Conservation (phyloP, 2,113 vertebrate species). For the Axis porcinus region DNA sequence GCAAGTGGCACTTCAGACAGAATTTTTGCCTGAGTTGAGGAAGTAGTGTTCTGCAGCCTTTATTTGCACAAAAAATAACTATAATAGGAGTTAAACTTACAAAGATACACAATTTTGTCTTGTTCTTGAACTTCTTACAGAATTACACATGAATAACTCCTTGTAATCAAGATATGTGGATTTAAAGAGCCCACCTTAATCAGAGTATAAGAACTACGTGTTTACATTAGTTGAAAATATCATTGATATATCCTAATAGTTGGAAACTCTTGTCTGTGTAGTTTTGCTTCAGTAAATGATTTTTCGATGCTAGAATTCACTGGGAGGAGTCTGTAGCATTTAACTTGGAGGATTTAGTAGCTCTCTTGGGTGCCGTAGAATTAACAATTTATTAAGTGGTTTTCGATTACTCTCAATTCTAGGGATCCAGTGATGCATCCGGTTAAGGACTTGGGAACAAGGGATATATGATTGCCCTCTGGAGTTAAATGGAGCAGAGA, state of each 20-base stretch:
- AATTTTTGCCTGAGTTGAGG: background rate
- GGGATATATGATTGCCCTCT: background rate
- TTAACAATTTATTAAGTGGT: slow-evolving; percentile 56
- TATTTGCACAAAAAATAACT: background rate
- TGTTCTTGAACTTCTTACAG: background rate
- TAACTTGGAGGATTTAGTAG: slow-evolving; percentile 42
- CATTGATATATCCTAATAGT: background rate
- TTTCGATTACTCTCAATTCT: slow-evolving; percentile 26
- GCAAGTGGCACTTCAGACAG: background rate
- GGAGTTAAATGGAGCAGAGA: background rate
- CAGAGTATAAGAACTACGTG: background rate
- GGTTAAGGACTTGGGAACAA: slow-evolving; percentile 9
- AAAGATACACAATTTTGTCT: background rate
- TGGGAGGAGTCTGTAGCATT: slow-evolving; percentile 41
- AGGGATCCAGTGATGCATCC: background rate
- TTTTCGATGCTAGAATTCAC: slow-evolving; percentile 39
- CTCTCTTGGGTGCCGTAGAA: slow-evolving; percentile 34
- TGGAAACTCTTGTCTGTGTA: background rate
- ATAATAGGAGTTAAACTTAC: background rate
- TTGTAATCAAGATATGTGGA: background rate
- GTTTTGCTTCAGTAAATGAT: slow-evolving; percentile 6
- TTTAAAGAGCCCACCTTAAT: background rate
- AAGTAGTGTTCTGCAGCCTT: background rate
- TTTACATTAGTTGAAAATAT: slow-evolving; percentile 9
- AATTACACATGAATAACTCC: background rate